Evolutionary conservation across 2,888 invertebrate species (phyloP).

Genomic region (Suillia variegata): DNA sequence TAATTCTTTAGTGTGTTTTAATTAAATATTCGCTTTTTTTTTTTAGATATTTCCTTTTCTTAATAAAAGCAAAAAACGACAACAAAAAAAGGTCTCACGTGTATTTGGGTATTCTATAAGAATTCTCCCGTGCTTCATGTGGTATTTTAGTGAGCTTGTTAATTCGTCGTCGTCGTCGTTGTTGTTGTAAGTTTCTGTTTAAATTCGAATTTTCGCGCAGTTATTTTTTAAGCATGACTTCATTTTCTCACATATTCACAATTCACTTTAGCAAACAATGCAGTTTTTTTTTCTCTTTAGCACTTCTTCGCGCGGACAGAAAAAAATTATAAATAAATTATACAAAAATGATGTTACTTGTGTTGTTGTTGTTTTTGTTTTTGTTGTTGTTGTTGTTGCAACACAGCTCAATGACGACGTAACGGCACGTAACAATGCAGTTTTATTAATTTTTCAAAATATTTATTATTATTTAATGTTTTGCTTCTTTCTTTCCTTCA

Average conservation of each 20-base stretch:
- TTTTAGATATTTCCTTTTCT: too few species aligned
- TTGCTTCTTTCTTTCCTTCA: too few species aligned
- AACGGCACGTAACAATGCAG: neutral
- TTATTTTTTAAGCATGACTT: constrained; percentile 35
- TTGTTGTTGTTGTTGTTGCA: neutral
- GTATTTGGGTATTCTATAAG: too few species aligned
- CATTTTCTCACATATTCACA: constrained; percentile 42
- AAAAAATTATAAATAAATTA: neutral
- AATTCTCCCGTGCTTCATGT: too few species aligned
- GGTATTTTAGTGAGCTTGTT: too few species aligned
- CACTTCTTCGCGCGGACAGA: neutral
- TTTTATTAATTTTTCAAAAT: constrained; percentile 1
- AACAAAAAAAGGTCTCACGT: too few species aligned
- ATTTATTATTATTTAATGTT: too few species aligned
- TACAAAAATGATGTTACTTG: neutral
- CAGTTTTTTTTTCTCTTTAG: neutral
- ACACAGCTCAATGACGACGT: neutral
- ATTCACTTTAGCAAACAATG: neutral
- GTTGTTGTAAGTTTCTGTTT: neutral
- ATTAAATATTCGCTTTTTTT: too few species aligned
- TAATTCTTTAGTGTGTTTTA: too few species aligned
- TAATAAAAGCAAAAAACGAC: too few species aligned
- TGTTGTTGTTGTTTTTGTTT: neutral
- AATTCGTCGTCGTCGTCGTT: neutral
- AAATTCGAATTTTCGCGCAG: neutral